Conservation (phyloP, 92 coral and sea anemone species). For the Zoanthus sociatus region DNA sequence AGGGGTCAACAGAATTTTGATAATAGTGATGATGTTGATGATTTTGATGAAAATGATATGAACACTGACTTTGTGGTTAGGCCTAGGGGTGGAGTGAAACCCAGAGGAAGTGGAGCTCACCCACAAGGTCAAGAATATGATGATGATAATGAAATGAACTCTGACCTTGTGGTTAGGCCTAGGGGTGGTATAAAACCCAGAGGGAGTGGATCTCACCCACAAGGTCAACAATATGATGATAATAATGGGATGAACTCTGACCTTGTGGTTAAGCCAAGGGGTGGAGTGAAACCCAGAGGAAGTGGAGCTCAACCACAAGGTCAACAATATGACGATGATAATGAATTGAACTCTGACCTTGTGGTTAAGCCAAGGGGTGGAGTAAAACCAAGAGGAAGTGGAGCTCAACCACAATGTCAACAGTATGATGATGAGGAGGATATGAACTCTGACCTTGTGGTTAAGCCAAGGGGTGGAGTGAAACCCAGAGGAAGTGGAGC, state of each 20-base stretch:
- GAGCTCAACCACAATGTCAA: slow-evolving; percentile 11
- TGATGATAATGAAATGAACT: too few species aligned
- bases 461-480: slow-evolving; percentile 39
- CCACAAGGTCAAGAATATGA: too few species aligned
- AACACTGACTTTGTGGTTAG: slow-evolving; percentile 7
- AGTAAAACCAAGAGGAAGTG: slow-evolving; percentile 27
- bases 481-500: slow-evolving; percentile 27
- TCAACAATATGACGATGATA: slow-evolving; percentile 17
- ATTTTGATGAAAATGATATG: slow-evolving; percentile 20
- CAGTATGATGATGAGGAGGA: slow-evolving; percentile 22
- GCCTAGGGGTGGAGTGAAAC: too few species aligned
- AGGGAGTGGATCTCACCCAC: too few species aligned
- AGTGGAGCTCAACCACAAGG: slow-evolving; percentile 10
- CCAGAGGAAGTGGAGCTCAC: too few species aligned
- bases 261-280: slow-evolving; percentile 37
- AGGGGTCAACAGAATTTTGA: slow-evolving; percentile 19
- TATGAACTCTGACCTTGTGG: slow-evolving; percentile 36
- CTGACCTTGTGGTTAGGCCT: too few species aligned
- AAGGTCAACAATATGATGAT: too few species aligned
- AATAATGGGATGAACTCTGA: slow-evolving; percentile 18
- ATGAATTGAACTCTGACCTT: slow-evolving; percentile 39
- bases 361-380: slow-evolving; percentile 42
- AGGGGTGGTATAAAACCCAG: too few species aligned
- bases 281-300: slow-evolving; percentile 38
- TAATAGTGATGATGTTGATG: slow-evolving; percentile 14